Evolutionary conservation across 2,113 vertebrate genomes (phyloP).

Genomic region (Corythoichthys haematopterus): DNA sequence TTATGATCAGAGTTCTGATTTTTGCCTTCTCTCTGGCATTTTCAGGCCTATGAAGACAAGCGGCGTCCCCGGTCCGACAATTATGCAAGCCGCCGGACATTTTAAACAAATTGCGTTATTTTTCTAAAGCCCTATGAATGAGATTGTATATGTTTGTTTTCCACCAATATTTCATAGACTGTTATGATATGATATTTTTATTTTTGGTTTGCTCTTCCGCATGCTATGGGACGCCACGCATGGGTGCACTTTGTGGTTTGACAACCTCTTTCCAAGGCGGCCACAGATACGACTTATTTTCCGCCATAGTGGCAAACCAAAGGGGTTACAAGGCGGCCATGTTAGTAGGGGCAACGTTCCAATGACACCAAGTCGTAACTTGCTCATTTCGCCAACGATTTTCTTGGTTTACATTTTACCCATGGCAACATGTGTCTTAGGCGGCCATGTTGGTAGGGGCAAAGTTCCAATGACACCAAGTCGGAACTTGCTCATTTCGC

Average conservation of each 20-base stretch:
- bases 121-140: conserved; percentile 65
- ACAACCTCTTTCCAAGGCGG: background rate
- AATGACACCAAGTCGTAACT: no score
- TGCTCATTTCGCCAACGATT: no score
- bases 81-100: conserved; percentile 77
- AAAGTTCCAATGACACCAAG: no score
- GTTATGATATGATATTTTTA: conserved; percentile 55
- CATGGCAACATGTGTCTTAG: no score
- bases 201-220: conserved; percentile 65
- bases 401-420: no score
- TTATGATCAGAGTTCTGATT: background rate
- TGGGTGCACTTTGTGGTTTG: conserved; percentile 48
- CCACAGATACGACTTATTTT: no score
- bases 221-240: conserved; percentile 55
- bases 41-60: conserved; percentile 70
- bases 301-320: no score
- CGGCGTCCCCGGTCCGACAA: conserved; percentile 61
- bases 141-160: conserved; percentile 73
- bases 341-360: no score
- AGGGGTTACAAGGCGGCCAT: no score
- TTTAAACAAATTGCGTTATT: conserved; percentile 73
- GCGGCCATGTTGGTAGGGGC: no score
- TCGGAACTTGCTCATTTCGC: no score
- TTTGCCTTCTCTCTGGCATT: conserved; percentile 43
- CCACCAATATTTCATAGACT: conserved; percentile 67